Base-by-base conservation (phyloP, 2,888 invertebrate genomes). In the Idaea straminata region DNA sequence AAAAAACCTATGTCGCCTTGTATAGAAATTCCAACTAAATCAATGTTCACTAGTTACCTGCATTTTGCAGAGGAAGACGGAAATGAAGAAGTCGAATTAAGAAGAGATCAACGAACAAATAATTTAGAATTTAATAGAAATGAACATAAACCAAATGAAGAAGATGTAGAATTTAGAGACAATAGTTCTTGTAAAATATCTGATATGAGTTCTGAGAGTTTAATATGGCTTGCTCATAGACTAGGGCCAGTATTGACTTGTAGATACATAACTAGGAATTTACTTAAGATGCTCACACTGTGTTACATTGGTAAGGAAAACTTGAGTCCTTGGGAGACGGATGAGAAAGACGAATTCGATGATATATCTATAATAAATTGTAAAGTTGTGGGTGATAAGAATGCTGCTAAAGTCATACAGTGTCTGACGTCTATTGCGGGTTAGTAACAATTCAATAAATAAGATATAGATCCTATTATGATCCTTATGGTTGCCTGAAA, bases 231-330 rank as follows among this genome's bases (percentile, higher is more conserved):
- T 67, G 96, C 98, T 0, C 97, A 98, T 88, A 95, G 98, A 70
- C 90, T 99, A 16, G 99, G 99, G 0, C 99, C 99, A 0, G 97
- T 99, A 61, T 93, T 99, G 35, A 98, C 98, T 0, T 98, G 99
- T 59, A 95, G 97, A 74, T 96, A 97, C 89, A 93, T 99, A 36
- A 97, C 98, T 0, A 94, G 97, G 68, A 99, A 99, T 92, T 93
- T 99, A 72, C 92, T 99, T 13, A 95, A 98, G 80, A 98, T 99
- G 97, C 89, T 99, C 64, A 97, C 98, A 0, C 88, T 99, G 4
- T 99, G 99, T 86, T 99, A 98, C 83, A 95, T 97, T 34, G 98
- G 97, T 0, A 95, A 95, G 78, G 97, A 97, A 71, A 97, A 96
- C 83, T 89, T 97, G 36, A 86, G 93, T 59, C 90, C 94, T 0